Base-by-base conservation (phyloP, 2,113 vertebrate species). In the Vulpes lagopus region DNA sequence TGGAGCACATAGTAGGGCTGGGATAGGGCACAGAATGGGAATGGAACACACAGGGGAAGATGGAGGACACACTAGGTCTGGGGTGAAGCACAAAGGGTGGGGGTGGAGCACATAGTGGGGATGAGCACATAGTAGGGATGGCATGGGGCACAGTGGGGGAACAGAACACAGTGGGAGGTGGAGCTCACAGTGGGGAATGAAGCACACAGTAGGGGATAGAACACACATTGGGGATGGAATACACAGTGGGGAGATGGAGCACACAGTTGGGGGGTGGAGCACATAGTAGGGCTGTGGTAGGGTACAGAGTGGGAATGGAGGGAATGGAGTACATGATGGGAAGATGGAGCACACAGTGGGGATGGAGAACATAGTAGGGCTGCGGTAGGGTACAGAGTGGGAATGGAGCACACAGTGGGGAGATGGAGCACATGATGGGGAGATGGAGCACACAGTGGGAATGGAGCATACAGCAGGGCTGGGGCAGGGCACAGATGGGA, bases 171-270 rank as follows among this genome's bases (percentile, higher is more conserved):
- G 27, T 30, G 64, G 14, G 57, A 14, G 57, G 55, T 55, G 12
- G 11, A 15, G 55, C 55, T 0, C 57, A 59, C 57, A 59, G 57
- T 57, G 55, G 60, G 65, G 27, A 43, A 11, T 30, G 5, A 6
- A 8, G 67, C n/a, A 35, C 67, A 71, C 32, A 71, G 67, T n/a
- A 11, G 35, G 0, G 17, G 11, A 14, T 1, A 0, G n/a, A 43
- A 3, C 4, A 30, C 78, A 5, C 64, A 0, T 7, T 16, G n/a
- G 7, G 23, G 10, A 49, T 3, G 12, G 12, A 16, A 3, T 0
- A 3, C 67, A 69, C 16, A 35, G 16, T 35, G 32, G 3, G 6
- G 32, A 43, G 3, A 15, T 3, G 12, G 43, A 3, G 32, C 15
- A 59, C 53, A 55, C 15, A 59, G 57, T 59, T 43, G 43, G 57